Evolutionary conservation across 2,888 invertebrate genomes (phyloP), one percentile per base, ranked within the genome.

Genomic region (Rhodophaea formosa): DNA sequence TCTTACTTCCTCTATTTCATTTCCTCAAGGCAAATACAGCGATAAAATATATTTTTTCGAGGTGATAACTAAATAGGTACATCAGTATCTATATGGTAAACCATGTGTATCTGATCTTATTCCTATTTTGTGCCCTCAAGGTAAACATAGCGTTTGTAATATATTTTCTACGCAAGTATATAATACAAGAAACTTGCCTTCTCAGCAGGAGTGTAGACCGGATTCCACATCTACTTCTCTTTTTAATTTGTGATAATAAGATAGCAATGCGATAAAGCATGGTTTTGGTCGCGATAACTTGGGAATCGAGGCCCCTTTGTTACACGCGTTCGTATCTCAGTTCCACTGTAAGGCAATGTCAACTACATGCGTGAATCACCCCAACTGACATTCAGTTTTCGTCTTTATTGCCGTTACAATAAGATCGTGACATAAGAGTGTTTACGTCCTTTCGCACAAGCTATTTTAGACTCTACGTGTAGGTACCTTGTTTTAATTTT

Each of bases 211-310:
- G 23, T 5, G 5, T 23, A 3, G 23, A 5, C 23, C 23, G 3
- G 39, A 6, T 3, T 10, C 12, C 39, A n/a, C 39, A 39, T 39
- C 39, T 39, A 6, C 12, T n/a, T 5, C 8, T n/a, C 39, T 39
- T n/a, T 39, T n/a, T 39, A n/a, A 39, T 10, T 39, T 39, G 39
- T 12, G 39, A 12, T n/a, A 12, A 5, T 78, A 83, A 85, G 88
- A 89, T 88, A 88, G 86, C 74, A 79, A 79, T 79, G 77, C 82
- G 86, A 87, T 87, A 86, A 82, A 81, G 74, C 77, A 80, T 82
- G 79, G 86, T 88, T 88, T 90, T 84, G 83, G 79, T 77, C 66
- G 76, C 77, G 85, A 87, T 88, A 86, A 82, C 80, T 82, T 74
- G 75, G 77, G 80, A 81, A 83, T 79, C 74, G 72, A 67, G 76